Percentiles rank a stretch among this genome's conserved stretches.
Conservation (phyloP, 2,113 vertebrate genomes). For the Apodemus speciosus region DNA sequence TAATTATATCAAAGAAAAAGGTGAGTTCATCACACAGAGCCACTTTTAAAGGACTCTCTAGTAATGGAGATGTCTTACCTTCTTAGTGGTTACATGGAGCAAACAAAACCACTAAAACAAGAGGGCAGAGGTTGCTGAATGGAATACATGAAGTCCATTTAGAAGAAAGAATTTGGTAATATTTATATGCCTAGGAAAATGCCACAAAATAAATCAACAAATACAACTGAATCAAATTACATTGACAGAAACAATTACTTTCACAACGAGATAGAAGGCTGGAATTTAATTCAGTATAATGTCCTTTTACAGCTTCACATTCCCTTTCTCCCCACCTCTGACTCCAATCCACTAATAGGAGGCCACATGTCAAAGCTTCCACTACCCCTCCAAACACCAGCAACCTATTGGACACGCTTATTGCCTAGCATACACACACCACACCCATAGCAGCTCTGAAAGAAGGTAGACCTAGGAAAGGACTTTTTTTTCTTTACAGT, state of each 20-base stretch:
- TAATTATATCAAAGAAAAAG: no score
- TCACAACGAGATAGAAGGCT: not conserved
- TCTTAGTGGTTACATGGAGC: not conserved
- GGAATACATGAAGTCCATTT: not conserved
- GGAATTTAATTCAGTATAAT: not conserved
- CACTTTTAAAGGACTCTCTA: not conserved
- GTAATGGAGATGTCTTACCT: not conserved
- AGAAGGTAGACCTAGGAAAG: not conserved
- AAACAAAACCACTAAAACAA: not conserved
- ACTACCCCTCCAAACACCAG: no score
- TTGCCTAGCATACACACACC: rapidly evolving
- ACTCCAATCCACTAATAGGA: not conserved
- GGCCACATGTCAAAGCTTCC: not conserved
- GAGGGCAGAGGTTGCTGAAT: not conserved
- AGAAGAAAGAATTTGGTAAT: not conserved
- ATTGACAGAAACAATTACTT: not conserved
- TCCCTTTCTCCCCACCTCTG: not conserved
- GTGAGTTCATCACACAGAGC: not conserved
- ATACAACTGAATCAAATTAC: not conserved
- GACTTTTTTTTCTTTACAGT: no score
- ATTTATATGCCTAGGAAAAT: not conserved
- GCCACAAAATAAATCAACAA: not conserved
- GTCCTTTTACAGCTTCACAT: not conserved
- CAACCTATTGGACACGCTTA: not conserved
- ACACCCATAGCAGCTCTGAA: not conserved